Conservation (phyloP, 2,797 vertebrate genomes). For the Neosalanx taihuensis region DNA sequence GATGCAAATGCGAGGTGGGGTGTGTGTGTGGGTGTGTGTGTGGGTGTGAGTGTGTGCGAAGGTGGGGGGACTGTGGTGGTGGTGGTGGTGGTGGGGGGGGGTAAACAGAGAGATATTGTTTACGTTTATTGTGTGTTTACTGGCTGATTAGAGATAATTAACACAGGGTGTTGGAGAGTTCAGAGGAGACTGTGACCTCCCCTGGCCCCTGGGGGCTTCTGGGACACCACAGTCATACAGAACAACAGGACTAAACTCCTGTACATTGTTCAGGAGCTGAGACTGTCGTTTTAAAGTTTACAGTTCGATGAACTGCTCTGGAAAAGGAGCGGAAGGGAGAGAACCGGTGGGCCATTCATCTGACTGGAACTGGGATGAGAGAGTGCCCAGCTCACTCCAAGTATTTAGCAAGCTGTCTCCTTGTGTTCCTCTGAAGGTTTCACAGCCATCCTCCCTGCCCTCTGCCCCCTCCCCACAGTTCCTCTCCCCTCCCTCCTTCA, state of each 20-base stretch:
- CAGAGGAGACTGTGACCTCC: constrained; percentile 64
- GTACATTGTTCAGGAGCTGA: background rate
- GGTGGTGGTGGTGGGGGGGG: constrained; percentile 30
- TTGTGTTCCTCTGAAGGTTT: no score
- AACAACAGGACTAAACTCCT: background rate
- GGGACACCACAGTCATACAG: background rate
- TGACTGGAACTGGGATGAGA: no score
- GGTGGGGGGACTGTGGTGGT: constrained; percentile 22
- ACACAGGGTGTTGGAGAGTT: constrained; percentile 69
- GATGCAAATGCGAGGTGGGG: constrained; percentile 69
- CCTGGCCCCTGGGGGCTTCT: constrained; percentile 55
- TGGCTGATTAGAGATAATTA: constrained; percentile 78
- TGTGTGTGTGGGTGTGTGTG: constrained; percentile 29
- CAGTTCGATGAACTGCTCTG: background rate
- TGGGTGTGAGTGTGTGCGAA: constrained; percentile 33
- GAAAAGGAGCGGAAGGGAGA: background rate
- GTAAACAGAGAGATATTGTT: constrained; percentile 75
- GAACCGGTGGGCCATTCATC: background rate
- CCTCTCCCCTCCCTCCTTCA: no score
- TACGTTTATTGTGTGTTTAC: constrained; percentile 75
- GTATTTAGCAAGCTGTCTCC: no score
- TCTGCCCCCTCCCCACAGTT: no score
- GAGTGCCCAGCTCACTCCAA: no score
- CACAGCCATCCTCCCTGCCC: no score
- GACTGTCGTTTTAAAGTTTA: no score